Evolutionary conservation across 2,797 vertebrate species (phyloP).

Genomic region (Pelobates cultripes): DNA sequence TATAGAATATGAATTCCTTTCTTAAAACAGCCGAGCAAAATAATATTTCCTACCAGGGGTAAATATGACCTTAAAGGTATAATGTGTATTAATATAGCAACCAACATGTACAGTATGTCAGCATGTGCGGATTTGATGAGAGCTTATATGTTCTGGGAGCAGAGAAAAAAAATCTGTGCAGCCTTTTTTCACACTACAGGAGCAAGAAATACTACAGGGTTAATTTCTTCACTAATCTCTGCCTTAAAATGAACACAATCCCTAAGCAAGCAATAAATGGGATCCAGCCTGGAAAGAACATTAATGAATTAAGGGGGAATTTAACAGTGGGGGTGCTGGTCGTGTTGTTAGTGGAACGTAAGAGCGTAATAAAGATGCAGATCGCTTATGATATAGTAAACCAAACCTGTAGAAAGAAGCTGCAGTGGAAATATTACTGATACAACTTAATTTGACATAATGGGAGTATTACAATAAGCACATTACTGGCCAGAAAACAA

Average conservation of each 20-base stretch:
- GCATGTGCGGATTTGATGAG: too few species aligned
- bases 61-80: too few species aligned
- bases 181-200: neutral
- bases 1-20: too few species aligned
- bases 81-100: too few species aligned
- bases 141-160: too few species aligned
- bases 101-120: too few species aligned
- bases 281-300: slow-evolving; percentile 61
- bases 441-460: neutral
- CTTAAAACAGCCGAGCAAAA: too few species aligned
- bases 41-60: too few species aligned
- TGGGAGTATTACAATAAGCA: slow-evolving; percentile 4
- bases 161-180: too few species aligned
- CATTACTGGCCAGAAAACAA: neutral
- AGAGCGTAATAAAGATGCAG: slow-evolving; percentile 51
- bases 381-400: slow-evolving; percentile 54
- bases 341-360: slow-evolving; percentile 57
- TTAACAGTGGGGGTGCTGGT: slow-evolving; percentile 55
- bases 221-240: slow-evolving; percentile 8
- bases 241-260: slow-evolving; percentile 3
- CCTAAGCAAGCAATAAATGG: slow-evolving; percentile 26
- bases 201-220: slow-evolving; percentile 6
- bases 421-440: slow-evolving; percentile 27
- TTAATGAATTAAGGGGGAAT: slow-evolving; percentile 59
- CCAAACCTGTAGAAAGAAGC: slow-evolving; percentile 50